phyloP scores from a whole-genome alignment of 1,140 invertebrate genomes.

The Portunus trituberculatus region DNA sequence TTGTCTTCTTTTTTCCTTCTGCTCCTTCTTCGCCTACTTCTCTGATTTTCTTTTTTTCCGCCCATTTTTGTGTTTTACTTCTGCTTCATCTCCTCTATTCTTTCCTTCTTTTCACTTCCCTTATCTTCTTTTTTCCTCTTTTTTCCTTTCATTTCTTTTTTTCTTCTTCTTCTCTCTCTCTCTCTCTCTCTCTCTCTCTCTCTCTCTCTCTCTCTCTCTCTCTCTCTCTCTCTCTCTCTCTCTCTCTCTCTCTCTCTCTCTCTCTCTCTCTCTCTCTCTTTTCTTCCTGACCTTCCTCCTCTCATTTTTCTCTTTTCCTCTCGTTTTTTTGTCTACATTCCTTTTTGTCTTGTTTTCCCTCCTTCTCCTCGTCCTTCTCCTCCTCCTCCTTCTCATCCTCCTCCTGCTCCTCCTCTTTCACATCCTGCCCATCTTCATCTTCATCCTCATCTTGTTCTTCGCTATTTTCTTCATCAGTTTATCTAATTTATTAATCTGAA shows the following conservation, averaged over 20 bases:
- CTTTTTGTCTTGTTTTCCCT: no score
- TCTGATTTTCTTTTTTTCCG: background rate
- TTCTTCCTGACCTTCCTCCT: no score
- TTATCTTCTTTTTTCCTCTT: background rate
- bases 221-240: slow-evolving; percentile 4
- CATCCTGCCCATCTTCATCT: no score
- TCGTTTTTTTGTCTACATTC: background rate
- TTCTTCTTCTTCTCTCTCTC: background rate
- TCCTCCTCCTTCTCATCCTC: no score
- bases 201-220: slow-evolving; percentile 6
- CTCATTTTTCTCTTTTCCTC: background rate
- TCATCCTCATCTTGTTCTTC: no score
- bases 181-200: background rate
- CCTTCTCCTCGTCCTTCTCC: no score
- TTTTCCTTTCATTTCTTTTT: background rate
- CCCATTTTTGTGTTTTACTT: background rate
- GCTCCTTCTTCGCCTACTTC: background rate
- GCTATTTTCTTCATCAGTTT: no score
- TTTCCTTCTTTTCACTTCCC: background rate
- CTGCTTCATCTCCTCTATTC: background rate
- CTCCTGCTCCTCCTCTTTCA: no score
- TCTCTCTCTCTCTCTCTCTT: background rate
- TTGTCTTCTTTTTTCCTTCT: background rate
- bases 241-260: slow-evolving; percentile 17
- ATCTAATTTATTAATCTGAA: no score